Evolutionary conservation across 2,113 vertebrate species (phyloP).

Genomic region (Capreolus pygargus): DNA sequence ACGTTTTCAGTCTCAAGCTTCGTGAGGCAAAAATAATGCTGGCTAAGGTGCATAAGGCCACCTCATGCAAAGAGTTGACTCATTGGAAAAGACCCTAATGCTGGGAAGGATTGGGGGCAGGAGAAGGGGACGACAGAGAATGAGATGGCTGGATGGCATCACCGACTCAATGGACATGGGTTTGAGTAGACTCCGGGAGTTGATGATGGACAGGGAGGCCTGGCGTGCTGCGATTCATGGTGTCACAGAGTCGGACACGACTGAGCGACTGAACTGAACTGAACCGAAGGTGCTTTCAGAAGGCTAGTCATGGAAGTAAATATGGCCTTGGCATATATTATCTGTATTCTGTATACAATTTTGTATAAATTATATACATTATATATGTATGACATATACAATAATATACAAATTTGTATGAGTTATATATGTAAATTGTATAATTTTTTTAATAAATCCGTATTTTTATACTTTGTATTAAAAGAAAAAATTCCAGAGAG

Average conservation of each 20-base stretch:
- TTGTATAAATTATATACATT: neutral
- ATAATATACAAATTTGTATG: neutral
- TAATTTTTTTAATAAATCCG: neutral
- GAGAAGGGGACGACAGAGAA: no score
- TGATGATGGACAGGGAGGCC: no score
- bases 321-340: rapidly evolving
- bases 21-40: neutral
- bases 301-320: neutral
- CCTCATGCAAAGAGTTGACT: no score
- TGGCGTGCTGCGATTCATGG: no score
- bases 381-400: neutral
- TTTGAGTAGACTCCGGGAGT: no score
- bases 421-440: neutral
- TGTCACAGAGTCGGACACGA: no score
- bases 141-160: no score
- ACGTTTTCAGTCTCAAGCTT: neutral
- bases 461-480: neutral
- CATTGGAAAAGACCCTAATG: neutral
- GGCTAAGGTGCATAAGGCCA: neutral
- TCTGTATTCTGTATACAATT: neutral
- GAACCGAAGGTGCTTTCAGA: neutral
- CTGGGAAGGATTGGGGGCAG: no score
- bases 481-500: neutral
- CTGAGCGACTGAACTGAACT: no score
- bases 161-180: no score